A percentile compares a stretch with the other conserved stretches of the same genome.
These are phyloP conservation scores for Eurosta solidaginis DNA, from an alignment of 1,140 invertebrate genomes.

Conservation along the genomic window DNA sequence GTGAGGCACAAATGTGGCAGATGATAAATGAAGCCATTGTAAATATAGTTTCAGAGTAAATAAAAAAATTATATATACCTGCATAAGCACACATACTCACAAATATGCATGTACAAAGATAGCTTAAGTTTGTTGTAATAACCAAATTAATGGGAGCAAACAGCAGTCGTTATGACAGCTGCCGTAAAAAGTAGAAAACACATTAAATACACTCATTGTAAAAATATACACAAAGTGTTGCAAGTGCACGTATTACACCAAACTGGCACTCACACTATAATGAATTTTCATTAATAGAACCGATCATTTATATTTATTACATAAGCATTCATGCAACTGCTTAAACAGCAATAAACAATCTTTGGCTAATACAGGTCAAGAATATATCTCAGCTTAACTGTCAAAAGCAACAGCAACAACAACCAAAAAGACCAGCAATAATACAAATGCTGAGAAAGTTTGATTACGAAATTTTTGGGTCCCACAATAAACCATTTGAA, in stretches of 20 bases:
- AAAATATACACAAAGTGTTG: neutral
- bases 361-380: constrained; percentile 13
- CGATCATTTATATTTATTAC: no score
- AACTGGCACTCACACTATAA: neutral
- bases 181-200: constrained; percentile 9
- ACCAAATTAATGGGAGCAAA: neutral
- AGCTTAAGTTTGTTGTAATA: neutral
- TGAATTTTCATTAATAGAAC: no score
- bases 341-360: constrained; percentile 16
- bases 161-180: constrained; percentile 6
- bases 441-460: neutral
- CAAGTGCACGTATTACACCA: neutral
- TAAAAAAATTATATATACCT: no score
- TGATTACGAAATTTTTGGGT: neutral
- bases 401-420: neutral
- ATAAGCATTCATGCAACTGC: neutral
- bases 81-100: neutral
- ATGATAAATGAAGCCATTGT: constrained; percentile 4
- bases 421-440: no score
- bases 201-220: neutral
- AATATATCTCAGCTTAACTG: neutral
- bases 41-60: no score
- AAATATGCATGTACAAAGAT: neutral
- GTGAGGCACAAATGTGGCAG: neutral
- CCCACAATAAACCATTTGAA: neutral